A percentile compares a stretch with the other conserved stretches of the same genome.
phyloP scores from a whole-genome alignment of 2,888 invertebrate genomes.

The Meiosimyza platycephala region DNA sequence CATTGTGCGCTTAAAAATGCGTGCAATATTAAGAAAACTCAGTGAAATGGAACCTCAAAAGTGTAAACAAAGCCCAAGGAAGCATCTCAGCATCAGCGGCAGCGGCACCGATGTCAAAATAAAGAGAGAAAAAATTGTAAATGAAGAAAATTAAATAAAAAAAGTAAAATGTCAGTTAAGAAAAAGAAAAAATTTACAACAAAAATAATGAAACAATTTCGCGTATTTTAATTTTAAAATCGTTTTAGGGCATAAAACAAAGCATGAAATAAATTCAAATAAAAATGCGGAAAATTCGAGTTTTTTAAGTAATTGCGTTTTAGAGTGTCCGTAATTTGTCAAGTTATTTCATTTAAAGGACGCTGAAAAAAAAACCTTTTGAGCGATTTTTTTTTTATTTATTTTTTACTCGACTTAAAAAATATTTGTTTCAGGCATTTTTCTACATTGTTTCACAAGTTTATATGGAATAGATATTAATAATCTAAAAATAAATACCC shows the following conservation, averaged over 20 bases:
- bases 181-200: not conserved
- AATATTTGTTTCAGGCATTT: too few relatives aligned
- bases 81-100: not conserved
- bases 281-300: too few relatives aligned
- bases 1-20: not conserved
- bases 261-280: not conserved
- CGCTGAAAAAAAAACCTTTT: too few relatives aligned
- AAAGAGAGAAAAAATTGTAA: not conserved
- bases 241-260: constrained; percentile 30
- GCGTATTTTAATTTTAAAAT: constrained; percentile 35
- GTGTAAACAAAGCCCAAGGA: not conserved
- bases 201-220: constrained; percentile 31
- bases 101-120: not conserved
- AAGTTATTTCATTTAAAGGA: too few relatives aligned
- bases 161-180: not conserved
- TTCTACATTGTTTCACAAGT: too few relatives aligned
- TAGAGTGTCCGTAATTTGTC: too few relatives aligned
- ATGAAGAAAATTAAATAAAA: not conserved
- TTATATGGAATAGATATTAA: too few relatives aligned
- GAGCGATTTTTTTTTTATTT: too few relatives aligned
- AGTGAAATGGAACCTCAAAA: constrained; percentile 14
- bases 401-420: too few relatives aligned
- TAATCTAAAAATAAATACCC: too few relatives aligned
- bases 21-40: not conserved
- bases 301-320: too few relatives aligned